These are phyloP conservation scores for Listronotus bonariensis DNA, from an alignment of 1,140 invertebrate genomes.

Conservation along the genomic window DNA sequence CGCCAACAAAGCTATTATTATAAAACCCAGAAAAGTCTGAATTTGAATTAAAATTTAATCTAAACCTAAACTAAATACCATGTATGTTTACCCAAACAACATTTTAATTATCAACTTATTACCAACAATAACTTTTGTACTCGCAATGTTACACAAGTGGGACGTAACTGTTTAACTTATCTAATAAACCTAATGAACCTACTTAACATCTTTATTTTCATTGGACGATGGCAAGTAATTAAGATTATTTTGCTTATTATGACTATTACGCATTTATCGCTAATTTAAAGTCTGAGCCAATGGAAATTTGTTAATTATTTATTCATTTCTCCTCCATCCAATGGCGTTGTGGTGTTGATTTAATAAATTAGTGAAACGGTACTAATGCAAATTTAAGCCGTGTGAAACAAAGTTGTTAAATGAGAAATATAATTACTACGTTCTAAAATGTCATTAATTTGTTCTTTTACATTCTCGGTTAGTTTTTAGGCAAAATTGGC, in stretches of 20 bases:
- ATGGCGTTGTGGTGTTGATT: constrained; percentile 9
- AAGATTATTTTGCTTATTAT: constrained; percentile 32
- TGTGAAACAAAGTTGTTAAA: not conserved
- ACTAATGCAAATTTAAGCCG: constrained; percentile 25
- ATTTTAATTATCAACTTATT: too few species aligned
- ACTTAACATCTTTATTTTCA: constrained; percentile 21
- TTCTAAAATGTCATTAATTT: too few species aligned
- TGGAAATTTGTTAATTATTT: constrained; percentile 6
- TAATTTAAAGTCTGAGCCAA: constrained; percentile 18
- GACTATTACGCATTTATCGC: constrained; percentile 20
- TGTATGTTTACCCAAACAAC: too few species aligned
- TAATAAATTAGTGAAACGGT: constrained; percentile 19
- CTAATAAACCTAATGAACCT: not conserved
- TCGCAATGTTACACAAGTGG: constrained; percentile 2
- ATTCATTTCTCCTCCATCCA: not conserved
- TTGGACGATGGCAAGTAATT: constrained; percentile 27
- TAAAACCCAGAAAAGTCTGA: too few species aligned
- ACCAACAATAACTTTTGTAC: too few species aligned
- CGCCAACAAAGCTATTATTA: too few species aligned
- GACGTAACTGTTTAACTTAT: constrained; percentile 11
- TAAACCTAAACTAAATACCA: too few species aligned
- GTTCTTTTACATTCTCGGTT: too few species aligned
- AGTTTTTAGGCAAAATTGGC: too few species aligned
- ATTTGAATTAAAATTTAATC: too few species aligned
- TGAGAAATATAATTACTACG: not conserved